These are phyloP conservation scores for Myripristis murdjan DNA, from an alignment of 2,797 vertebrate species.

Conservation along the genomic window DNA sequence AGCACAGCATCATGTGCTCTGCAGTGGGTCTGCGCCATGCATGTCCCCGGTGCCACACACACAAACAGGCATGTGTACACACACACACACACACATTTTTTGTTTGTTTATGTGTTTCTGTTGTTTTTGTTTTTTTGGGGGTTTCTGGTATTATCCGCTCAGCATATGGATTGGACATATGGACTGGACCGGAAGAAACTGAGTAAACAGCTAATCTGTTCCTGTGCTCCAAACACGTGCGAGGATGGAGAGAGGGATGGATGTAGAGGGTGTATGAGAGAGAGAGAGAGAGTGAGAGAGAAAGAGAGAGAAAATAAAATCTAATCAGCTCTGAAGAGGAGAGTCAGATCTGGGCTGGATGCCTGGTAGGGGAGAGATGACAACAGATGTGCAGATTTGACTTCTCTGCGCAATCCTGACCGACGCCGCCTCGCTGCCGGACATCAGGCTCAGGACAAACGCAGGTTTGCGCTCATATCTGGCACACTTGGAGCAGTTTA, in stretches of 20 bases:
- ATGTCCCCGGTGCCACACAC: neutral
- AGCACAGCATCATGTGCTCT: too few relatives aligned
- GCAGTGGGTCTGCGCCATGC: neutral
- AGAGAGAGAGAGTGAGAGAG: slow-evolving; percentile 1
- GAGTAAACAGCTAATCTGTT: slow-evolving; percentile 35
- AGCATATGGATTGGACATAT: slow-evolving; percentile 29
- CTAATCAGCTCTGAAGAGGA: slow-evolving; percentile 58
- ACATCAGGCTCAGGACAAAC: slow-evolving; percentile 12
- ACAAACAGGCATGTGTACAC: neutral
- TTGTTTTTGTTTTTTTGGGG: neutral
- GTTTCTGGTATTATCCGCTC: slow-evolving; percentile 16
- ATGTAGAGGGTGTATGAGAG: neutral
- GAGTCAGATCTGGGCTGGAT: slow-evolving; percentile 49
- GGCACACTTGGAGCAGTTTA: neutral
- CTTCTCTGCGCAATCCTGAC: slow-evolving; percentile 52
- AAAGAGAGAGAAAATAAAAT: neutral
- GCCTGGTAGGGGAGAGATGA: slow-evolving; percentile 30
- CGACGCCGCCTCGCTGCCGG: slow-evolving; percentile 28
- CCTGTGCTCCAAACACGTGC: neutral
- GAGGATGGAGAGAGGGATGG: slow-evolving; percentile 4
- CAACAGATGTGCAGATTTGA: slow-evolving; percentile 70
- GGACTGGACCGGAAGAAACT: slow-evolving; percentile 1
- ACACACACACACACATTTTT: slow-evolving; percentile 5
- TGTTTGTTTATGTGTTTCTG: neutral
- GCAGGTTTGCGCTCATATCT: neutral